These are phyloP conservation scores for Pandemis cinnamomeana DNA, from an alignment of 2,888 invertebrate genomes.

Conservation along the genomic window DNA sequence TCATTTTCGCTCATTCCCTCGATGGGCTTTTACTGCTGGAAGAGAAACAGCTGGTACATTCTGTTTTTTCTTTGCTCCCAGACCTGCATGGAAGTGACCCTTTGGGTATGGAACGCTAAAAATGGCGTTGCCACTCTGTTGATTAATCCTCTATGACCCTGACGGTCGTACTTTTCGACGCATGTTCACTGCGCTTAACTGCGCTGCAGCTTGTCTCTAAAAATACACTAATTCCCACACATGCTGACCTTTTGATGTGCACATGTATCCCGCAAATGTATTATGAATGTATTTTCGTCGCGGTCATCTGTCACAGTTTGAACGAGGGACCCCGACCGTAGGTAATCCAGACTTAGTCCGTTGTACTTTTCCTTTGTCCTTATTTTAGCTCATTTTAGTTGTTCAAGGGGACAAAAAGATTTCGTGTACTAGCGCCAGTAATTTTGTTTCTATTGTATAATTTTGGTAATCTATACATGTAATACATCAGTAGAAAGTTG, in stretches of 20 bases:
- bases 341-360: conserved; percentile 29
- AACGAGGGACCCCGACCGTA: conserved; percentile 54
- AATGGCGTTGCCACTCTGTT: too few relatives aligned
- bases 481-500: too few relatives aligned
- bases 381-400: conserved; percentile 45
- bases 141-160: neutral
- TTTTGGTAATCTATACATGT: neutral
- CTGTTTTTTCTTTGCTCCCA: too few relatives aligned
- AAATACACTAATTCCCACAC: conserved; percentile 58
- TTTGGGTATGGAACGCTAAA: too few relatives aligned
- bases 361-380: conserved; percentile 40
- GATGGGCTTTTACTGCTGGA: too few relatives aligned
- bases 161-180: neutral
- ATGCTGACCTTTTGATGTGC: conserved; percentile 63
- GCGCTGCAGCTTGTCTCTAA: conserved; percentile 46
- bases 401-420: conserved; percentile 25
- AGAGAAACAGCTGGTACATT: too few relatives aligned
- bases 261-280: conserved; percentile 55
- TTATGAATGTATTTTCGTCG: conserved; percentile 63
- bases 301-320: conserved; percentile 62
- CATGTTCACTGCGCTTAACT: conserved; percentile 2
- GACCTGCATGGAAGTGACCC: too few relatives aligned
- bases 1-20: too few relatives aligned
- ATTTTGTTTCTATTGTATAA: conserved; percentile 5
- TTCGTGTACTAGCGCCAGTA: conserved; percentile 22